phyloP scores from a whole-genome alignment of 2,888 invertebrate species.

The Pristionchus mayeri region DNA sequence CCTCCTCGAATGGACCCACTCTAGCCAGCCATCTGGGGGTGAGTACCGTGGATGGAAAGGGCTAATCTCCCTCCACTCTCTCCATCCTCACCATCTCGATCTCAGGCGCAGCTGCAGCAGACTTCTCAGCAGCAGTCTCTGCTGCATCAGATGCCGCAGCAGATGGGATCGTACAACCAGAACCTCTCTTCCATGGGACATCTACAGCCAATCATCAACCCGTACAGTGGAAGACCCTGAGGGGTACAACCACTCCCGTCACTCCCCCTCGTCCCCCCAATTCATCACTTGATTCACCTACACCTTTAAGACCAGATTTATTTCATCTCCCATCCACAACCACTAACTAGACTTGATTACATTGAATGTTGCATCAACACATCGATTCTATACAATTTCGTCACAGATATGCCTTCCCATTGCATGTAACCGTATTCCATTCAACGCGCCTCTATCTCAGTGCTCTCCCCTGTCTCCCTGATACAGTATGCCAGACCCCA shows the following conservation, averaged over 20 bases:
- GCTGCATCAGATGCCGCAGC: constrained; percentile 37
- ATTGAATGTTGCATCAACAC: constrained; percentile 20
- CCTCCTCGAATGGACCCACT: constrained; percentile 35
- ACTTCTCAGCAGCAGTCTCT: not conserved
- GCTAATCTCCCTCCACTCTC: not conserved
- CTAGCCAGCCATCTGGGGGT: constrained; percentile 42
- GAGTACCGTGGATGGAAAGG: not conserved
- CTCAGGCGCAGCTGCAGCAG: constrained; percentile 41
- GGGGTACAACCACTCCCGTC: not conserved
- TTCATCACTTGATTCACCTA: too few relatives aligned
- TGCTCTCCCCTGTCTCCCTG: not conserved
- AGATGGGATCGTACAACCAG: constrained; percentile 25
- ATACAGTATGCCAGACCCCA: not conserved
- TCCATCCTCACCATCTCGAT: too few relatives aligned
- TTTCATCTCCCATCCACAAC: not conserved
- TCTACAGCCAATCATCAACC: constrained; percentile 48
- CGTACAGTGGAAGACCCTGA: constrained; percentile 42
- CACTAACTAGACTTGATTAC: constrained; percentile 5
- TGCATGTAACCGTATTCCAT: constrained; percentile 18
- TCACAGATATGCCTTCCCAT: constrained; percentile 32
- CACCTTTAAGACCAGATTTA: not conserved
- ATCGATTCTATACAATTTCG: not conserved
- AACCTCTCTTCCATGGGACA: constrained; percentile 7
- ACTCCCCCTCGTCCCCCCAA: not conserved
- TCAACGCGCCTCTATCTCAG: not conserved